Conservation (phyloP, 2,888 invertebrate genomes). For the Pseudococcus longispinus region DNA sequence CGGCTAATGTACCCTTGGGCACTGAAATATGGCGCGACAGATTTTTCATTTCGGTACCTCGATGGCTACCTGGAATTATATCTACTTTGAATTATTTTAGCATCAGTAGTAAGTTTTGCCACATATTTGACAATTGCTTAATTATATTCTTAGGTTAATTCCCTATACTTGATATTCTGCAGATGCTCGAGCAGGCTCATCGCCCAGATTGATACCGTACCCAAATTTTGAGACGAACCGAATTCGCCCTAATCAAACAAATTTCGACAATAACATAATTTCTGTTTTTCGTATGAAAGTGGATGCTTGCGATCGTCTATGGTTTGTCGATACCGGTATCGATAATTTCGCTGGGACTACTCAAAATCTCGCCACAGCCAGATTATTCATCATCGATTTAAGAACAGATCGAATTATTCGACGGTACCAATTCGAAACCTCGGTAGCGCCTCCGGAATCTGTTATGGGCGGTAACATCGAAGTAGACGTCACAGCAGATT, state of each 20-base stretch:
- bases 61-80: constrained; percentile 75
- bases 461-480: constrained; percentile 80
- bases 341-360: constrained; percentile 69
- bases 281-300: constrained; percentile 79
- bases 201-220: constrained; percentile 77
- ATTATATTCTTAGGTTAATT: too few species aligned
- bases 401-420: constrained; percentile 77
- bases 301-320: constrained; percentile 78
- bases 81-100: constrained; percentile 71
- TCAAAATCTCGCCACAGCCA: constrained; percentile 71
- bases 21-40: constrained; percentile 76
- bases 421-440: constrained; percentile 72
- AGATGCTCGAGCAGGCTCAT: constrained; percentile 61
- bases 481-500: constrained; percentile 73
- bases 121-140: too few species aligned
- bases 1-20: constrained; percentile 67
- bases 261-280: constrained; percentile 61
- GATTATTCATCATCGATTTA: constrained; percentile 76
- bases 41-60: constrained; percentile 70
- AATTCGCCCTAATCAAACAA: constrained; percentile 56
- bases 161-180: constrained; percentile 57
- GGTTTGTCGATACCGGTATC: constrained; percentile 83
- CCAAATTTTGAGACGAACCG: constrained; percentile 74
- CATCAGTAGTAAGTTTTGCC: not conserved
- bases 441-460: constrained; percentile 74